Base-by-base conservation (phyloP, 2,888 invertebrate species). In the Corythucha ciliata region DNA sequence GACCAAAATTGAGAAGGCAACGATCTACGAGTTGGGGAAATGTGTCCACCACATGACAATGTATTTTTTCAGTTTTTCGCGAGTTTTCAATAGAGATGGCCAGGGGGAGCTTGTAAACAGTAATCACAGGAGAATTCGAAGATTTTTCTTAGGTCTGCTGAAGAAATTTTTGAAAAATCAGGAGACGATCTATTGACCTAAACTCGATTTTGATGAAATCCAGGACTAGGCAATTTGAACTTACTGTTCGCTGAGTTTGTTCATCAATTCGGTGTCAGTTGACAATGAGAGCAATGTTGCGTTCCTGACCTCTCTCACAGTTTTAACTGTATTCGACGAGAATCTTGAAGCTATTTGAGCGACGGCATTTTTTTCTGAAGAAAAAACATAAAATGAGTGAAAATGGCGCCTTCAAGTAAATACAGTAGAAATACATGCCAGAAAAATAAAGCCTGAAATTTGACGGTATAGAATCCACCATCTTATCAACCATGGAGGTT, bases 381-480 rank as follows among this genome's bases (percentile, higher is more conserved):
- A 52, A 48, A 40, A 48, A 33, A 42, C 7, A 39, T 33, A 14
- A 39, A 41, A 7, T 45, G 20, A 12, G 14, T 39, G 10, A 45
- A 8, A 45, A 25, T 25, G 10, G 22, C 5, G 29, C n/a, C 16
- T 16, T 34, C n/a, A 18, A 7, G 5, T 34, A 18, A 34, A 10
- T 29, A 33, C n/a, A 14, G 33, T 6, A 33, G 4, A 14, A 12
- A 44, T 12, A 55, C 40, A 41, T 49, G 57, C 59, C 55, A 22
- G 56, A 52, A 40, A 47, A 56, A 47, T 48, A 59, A 21, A 6
- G 45, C 14, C 26, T 42, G 37, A 57, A 58, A 58, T 70, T 70
- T 64, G 65, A 68, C 41, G 70, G 70, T 7, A 70, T 63, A 0
- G 67, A 66, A 27, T 72, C 71, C 59, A 32, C 71, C 69, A 67